Evolutionary conservation across 1,140 invertebrate species (phyloP), one percentile per base, ranked within the genome.

Genomic region (Zaprionus nigranus): DNA sequence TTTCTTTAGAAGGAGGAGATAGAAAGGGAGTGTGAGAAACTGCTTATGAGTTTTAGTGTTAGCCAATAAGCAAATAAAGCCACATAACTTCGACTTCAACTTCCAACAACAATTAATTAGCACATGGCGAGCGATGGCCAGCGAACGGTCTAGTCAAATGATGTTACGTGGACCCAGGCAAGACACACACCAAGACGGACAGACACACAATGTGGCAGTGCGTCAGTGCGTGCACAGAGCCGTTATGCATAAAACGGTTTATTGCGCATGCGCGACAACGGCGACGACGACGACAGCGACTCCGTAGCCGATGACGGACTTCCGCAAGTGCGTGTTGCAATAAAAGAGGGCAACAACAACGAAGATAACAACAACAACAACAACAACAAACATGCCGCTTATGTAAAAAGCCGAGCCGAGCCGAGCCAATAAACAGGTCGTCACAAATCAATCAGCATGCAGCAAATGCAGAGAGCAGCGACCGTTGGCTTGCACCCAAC

Each of bases 171-270:
- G 57, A 58, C 56, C 43, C 63, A 49, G 68, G 24, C 46, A 24
- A 64, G n/a, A 15, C 60, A 36, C 46, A 15, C 60, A 36, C 46
- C 28, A 30, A 22, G n/a, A 17, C 40, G 40, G 40, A 7, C 40
- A 24, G 24, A 34, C 53, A 64, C 36, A 60, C 58, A 43, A 38
- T 13, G 12, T 7, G 46, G 13, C 28, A 53, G 63, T 54, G 67
- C 79, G 74, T 67, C 49, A 75, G 60, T 60, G 79, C 74, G 74
- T 81, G 75, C 84, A 75, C 62, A 79, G 67, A 75, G 81, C 82
- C 85, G 86, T 85, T 90, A 90, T 85, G 85, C 81, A 90, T 78
- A 85, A 79, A 90, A 90, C 76, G 77, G 81, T 80, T 90, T 90
- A 85, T 90, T 90, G 85, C 85, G 85, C 85, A 90, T 85, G 81